These are phyloP conservation scores for Luperina nickerlii DNA, from an alignment of 2,888 invertebrate species.

Conservation along the genomic window DNA sequence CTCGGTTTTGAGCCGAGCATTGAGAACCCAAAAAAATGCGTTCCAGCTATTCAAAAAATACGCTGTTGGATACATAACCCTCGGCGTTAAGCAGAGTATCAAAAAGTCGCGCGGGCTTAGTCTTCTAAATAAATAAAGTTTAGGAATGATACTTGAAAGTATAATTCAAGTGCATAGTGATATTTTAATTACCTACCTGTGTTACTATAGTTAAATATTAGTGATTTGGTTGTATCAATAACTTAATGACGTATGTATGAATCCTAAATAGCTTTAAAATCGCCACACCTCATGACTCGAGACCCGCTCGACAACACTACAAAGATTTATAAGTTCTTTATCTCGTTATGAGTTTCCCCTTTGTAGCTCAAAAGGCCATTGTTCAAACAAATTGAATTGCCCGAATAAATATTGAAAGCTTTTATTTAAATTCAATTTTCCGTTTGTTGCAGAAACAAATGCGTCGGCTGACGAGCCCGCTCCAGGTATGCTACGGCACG, in stretches of 20 bases:
- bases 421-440: conserved; percentile 55
- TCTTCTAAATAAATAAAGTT: background rate
- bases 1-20: background rate
- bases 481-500: conserved; percentile 86
- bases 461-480: conserved; percentile 76
- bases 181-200: background rate
- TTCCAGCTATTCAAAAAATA: no score
- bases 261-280: background rate
- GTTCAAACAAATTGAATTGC: conserved; percentile 50
- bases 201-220: background rate
- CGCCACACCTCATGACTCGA: background rate
- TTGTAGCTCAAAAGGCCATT: conserved; percentile 39
- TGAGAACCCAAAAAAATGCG: background rate
- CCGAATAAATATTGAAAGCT: conserved; percentile 45
- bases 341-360: conserved; percentile 65
- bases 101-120: no score
- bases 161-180: background rate
- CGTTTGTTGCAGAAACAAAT: conserved; percentile 85
- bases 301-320: background rate
- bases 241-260: no score
- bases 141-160: background rate
- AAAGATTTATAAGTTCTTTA: conserved; percentile 59
- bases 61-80: no score
- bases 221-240: background rate
- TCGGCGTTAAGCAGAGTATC: no score